Conservation (phyloP, 2,888 invertebrate genomes). For the Zygogramma bicolorata region DNA sequence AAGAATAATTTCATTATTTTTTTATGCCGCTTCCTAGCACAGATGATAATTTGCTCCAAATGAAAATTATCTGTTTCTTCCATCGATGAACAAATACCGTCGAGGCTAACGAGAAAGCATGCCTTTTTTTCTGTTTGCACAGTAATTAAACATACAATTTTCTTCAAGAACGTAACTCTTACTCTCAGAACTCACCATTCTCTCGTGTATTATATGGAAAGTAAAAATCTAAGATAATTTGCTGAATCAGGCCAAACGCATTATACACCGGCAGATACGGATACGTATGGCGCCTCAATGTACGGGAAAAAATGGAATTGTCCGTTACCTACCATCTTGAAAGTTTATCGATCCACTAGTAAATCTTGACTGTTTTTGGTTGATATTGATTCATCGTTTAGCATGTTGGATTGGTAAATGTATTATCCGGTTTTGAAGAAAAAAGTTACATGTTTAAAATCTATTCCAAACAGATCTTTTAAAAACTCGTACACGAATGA, state of each 20-base stretch:
- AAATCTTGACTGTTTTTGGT: no score
- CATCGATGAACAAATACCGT: neutral
- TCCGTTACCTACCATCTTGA: neutral
- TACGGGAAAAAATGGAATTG: slow-evolving; percentile 9
- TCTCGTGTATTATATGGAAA: slow-evolving; percentile 21
- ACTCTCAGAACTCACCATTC: slow-evolving; percentile 24
- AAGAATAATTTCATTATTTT: no score
- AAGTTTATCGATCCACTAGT: no score
- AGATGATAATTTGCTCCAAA: no score
- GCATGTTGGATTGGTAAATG: no score
- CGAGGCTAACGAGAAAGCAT: neutral
- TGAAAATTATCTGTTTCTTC: neutral
- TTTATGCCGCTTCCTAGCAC: no score
- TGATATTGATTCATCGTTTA: no score
- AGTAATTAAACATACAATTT: slow-evolving; percentile 3
- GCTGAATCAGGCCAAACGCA: slow-evolving; percentile 17
- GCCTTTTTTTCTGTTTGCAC: neutral
- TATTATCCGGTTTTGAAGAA: no score
- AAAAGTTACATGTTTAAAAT: no score
- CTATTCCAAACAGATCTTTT: no score
- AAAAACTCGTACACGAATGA: no score
- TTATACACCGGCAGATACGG: slow-evolving; percentile 9
- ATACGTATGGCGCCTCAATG: slow-evolving; percentile 11
- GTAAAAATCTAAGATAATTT: slow-evolving; percentile 12
- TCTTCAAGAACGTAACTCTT: slow-evolving; percentile 13